Conservation (phyloP, 2,797 vertebrate species). For the Alosa sapidissima region DNA sequence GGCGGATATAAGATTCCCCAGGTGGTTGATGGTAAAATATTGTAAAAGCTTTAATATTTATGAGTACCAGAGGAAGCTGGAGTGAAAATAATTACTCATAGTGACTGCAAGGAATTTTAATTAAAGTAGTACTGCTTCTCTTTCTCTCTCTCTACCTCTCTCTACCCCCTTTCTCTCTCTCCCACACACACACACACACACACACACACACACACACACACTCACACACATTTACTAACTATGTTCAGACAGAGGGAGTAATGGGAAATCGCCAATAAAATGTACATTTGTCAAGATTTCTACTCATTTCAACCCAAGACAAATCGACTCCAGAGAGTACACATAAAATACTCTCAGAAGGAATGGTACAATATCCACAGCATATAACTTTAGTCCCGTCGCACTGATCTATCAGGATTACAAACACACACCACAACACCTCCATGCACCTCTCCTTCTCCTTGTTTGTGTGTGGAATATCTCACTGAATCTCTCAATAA, state of each 20-base stretch:
- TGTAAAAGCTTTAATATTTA: constrained; percentile 57
- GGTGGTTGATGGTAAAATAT: constrained; percentile 47
- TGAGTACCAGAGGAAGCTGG: constrained; percentile 52
- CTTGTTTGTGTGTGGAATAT: not conserved
- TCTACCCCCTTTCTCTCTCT: not conserved
- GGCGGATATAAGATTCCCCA: constrained; percentile 44
- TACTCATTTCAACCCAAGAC: constrained; percentile 20
- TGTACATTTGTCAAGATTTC: constrained; percentile 45
- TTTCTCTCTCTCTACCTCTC: not conserved
- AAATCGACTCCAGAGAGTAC: not conserved
- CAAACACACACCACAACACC: not conserved
- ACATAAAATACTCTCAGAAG: not conserved
- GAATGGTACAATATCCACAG: not conserved
- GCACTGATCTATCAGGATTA: not conserved
- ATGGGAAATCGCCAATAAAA: constrained; percentile 53
- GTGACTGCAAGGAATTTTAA: constrained; percentile 57
- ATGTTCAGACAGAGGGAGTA: constrained; percentile 35
- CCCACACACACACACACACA: no score
- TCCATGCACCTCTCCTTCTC: not conserved
- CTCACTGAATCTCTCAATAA: not conserved
- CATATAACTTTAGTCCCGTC: not conserved
- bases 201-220: no score
- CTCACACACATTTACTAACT: no score
- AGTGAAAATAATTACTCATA: constrained; percentile 60
- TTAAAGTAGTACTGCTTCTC: constrained; percentile 46